phyloP scores from a whole-genome alignment of 2,888 invertebrate genomes.

The Sympetrum striolatum region DNA sequence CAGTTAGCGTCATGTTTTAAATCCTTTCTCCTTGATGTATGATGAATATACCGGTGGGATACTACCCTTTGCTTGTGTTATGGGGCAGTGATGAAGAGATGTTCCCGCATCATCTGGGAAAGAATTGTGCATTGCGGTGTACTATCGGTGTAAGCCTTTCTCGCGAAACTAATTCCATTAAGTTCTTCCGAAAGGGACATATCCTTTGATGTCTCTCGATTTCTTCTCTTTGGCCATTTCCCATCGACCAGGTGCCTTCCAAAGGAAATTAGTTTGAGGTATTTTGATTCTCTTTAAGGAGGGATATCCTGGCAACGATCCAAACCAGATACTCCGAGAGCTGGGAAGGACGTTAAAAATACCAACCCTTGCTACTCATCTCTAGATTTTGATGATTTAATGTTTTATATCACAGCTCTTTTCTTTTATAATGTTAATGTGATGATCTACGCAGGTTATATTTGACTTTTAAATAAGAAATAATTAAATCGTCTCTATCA shows the following conservation, averaged over 20 bases:
- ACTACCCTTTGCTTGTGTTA: no score
- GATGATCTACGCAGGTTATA: no score
- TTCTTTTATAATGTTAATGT: background rate
- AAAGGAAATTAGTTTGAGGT: background rate
- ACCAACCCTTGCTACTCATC: background rate
- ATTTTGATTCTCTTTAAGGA: background rate
- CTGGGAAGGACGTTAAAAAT: background rate
- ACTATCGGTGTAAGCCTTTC: background rate
- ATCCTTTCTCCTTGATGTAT: no score
- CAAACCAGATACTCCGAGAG: background rate
- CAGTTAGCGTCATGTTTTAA: no score
- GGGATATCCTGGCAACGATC: background rate
- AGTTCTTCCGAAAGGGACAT: background rate
- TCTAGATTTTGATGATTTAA: background rate
- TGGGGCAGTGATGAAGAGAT: background rate
- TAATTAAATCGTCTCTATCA: no score
- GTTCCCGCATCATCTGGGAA: background rate
- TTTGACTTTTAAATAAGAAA: no score
- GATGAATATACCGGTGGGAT: no score
- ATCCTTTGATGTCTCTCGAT: background rate
- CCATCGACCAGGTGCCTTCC: background rate
- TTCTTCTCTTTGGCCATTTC: background rate
- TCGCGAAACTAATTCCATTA: background rate
- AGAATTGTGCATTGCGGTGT: background rate
- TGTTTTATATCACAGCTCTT: background rate